Percentiles rank a stretch among this genome's conserved stretches.
Evolutionary conservation across 1,140 invertebrate genomes (phyloP).

Genomic region (Nasonia vitripennis): DNA sequence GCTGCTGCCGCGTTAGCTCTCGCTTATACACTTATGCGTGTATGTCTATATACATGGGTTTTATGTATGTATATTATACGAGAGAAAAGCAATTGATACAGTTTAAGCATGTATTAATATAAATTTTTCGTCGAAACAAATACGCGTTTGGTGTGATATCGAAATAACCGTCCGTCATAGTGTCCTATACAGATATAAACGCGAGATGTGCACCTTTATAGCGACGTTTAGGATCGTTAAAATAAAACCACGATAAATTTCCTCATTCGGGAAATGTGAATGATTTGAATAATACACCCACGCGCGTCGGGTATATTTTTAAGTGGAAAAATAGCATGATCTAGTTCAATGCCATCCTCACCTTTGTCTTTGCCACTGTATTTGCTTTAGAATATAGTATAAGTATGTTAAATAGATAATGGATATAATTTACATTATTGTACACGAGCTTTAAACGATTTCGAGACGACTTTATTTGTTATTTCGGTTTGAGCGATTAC

Average conservation of each 20-base stretch:
- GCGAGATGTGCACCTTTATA: too few species aligned
- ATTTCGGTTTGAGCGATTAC: not conserved
- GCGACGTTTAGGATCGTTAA: not conserved
- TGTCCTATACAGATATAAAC: too few species aligned
- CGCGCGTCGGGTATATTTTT: conserved; percentile 16
- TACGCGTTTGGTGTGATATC: too few species aligned
- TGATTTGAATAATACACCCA: conserved; percentile 29
- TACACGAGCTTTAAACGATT: not conserved
- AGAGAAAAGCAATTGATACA: not conserved
- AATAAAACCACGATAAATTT: conserved; percentile 26
- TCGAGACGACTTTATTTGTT: not conserved
- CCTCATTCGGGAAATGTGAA: not conserved
- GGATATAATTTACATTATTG: not conserved
- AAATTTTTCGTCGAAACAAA: too few species aligned
- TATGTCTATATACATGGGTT: not conserved
- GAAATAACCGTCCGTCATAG: too few species aligned
- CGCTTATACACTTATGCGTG: not conserved
- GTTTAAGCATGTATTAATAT: not conserved
- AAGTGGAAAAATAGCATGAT: conserved; percentile 24
- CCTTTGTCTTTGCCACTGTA: not conserved
- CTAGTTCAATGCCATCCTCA: conserved; percentile 19
- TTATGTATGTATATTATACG: not conserved
- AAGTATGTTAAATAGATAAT: too few species aligned
- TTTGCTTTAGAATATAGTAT: not conserved
- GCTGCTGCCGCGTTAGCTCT: not conserved